These are phyloP conservation scores for Ephydatia muelleri DNA, from an alignment of 37 sponge, comb jelly and placozoan genomes.

Conservation along the genomic window DNA sequence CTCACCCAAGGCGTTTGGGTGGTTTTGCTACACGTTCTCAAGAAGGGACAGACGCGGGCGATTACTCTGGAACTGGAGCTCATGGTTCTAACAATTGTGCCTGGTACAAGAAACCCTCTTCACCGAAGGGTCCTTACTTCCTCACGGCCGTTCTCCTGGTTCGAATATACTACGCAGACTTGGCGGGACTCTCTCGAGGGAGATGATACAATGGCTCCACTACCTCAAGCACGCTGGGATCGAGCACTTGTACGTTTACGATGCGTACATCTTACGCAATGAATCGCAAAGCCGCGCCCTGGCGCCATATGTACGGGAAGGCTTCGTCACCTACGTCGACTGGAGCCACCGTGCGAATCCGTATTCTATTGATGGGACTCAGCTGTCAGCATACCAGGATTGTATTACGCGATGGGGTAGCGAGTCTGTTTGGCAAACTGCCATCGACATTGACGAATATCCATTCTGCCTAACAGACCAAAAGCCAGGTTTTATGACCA, in stretches of 20 bases:
- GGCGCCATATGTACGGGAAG: slow-evolving; percentile 10
- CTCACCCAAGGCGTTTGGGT: too few relatives aligned
- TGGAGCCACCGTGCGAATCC: slow-evolving; percentile 61
- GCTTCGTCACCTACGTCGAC: slow-evolving; percentile 71
- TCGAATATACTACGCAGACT: slow-evolving; percentile 60
- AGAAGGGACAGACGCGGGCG: too few relatives aligned
- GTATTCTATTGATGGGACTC: slow-evolving; percentile 48
- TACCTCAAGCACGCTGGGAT: slow-evolving; percentile 73
- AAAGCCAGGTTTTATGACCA: slow-evolving; percentile 57
- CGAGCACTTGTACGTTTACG: slow-evolving; percentile 82
- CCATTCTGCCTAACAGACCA: slow-evolving; percentile 66
- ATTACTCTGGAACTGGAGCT: too few relatives aligned
- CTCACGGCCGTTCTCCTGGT: slow-evolving; percentile 64
- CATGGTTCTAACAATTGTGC: too few relatives aligned
- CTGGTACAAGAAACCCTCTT: too few relatives aligned
- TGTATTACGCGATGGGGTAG: slow-evolving; percentile 49
- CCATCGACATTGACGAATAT: slow-evolving; percentile 85
- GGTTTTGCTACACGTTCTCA: too few relatives aligned
- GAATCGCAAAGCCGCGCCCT: slow-evolving; percentile 54
- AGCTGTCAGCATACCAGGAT: slow-evolving; percentile 72
- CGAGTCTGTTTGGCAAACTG: slow-evolving; percentile 64
- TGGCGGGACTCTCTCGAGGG: slow-evolving; percentile 56
- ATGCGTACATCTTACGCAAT: slow-evolving; percentile 39
- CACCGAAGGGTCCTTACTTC: slow-evolving; percentile 55
- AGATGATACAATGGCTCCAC: slow-evolving; percentile 70